Base-by-base conservation (phyloP, 37 sponge, comb jelly and placozoan species). In the Aplysina aerophoba region DNA sequence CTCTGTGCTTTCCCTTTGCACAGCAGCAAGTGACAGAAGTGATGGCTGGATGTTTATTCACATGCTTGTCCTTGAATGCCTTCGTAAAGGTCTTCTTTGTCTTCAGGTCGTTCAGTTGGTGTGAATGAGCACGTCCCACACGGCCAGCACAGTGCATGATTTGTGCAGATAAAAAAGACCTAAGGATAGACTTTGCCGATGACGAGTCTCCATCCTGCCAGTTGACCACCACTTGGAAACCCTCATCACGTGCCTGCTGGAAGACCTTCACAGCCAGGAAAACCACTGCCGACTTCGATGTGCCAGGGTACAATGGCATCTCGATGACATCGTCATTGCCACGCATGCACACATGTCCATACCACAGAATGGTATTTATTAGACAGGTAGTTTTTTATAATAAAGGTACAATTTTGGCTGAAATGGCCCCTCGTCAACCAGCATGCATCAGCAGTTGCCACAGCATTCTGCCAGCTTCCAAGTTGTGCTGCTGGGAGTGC, bases 191-290 rank as follows among this genome's bases (percentile, higher is more conserved):
- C 33, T 86, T 86, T 44, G 57, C 73, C 15, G 81, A 15, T 24
- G 86, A 86, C 55, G 86, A 86, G 67, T 86, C 86, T 27, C 56
- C 59, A 28, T 86, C 86, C 55, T 86, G 86, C 86, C 86, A 86
- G 58, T 86, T 53, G 27, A 78, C 80, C 20, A 21, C 80, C 5
- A 74, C 39, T 13, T 74, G 11, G 8, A 31, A 36, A 4, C 85
- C 85, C 68, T 85, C 85, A 6, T 80, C 63, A 38, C 80, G 80
- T 15, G 85, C 85, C 65, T 15, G 12, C 27, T 74, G 38, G n/a
- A 87, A 87, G 6, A 30, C 28, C 15, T 25, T 67, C n/a, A 14
- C n/a, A 16, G 87, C 81, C 22, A 75, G 64, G 80, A 68, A 58
- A 4, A 80, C 86, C 39, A 79, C 86, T 30, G 86, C 80, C 13